Percentiles rank a stretch among this genome's conserved stretches.
These are phyloP conservation scores for Pachyrhynchus sulphureomaculatus DNA, from an alignment of 1,140 invertebrate genomes.

Conservation along the genomic window DNA sequence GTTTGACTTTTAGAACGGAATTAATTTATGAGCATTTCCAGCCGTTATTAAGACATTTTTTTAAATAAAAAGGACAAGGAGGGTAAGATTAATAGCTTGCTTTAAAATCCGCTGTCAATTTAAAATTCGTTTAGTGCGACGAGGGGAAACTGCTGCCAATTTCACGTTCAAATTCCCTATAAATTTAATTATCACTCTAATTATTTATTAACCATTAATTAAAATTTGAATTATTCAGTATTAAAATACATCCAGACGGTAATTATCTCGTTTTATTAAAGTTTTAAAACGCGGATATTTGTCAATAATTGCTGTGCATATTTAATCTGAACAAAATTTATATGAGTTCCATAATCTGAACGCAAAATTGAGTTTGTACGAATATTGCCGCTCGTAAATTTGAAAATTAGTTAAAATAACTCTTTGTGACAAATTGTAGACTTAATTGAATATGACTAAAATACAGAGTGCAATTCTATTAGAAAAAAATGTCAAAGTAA, in stretches of 20 bases:
- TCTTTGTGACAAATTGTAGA: neutral
- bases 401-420: neutral
- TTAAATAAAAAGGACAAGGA: neutral
- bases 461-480: neutral
- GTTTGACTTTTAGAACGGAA: too few species aligned
- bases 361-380: neutral
- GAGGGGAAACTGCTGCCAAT: constrained; percentile 2
- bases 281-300: constrained; percentile 3
- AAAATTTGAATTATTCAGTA: constrained; percentile 13
- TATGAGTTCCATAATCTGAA: neutral
- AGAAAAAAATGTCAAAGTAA: too few species aligned
- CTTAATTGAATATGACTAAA: neutral
- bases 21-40: too few species aligned
- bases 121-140: neutral
- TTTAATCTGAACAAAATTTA: neutral
- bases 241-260: constrained; percentile 3
- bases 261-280: constrained; percentile 6
- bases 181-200: constrained; percentile 13
- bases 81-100: neutral
- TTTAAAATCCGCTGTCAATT: constrained; percentile 1
- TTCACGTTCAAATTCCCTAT: constrained; percentile 12
- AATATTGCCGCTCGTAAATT: neutral
- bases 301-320: neutral
- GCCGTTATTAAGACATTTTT: too few species aligned
- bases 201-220: constrained; percentile 14